Evolutionary conservation across 2,888 invertebrate genomes (phyloP).

Genomic region (Trachelus iudaicus): DNA sequence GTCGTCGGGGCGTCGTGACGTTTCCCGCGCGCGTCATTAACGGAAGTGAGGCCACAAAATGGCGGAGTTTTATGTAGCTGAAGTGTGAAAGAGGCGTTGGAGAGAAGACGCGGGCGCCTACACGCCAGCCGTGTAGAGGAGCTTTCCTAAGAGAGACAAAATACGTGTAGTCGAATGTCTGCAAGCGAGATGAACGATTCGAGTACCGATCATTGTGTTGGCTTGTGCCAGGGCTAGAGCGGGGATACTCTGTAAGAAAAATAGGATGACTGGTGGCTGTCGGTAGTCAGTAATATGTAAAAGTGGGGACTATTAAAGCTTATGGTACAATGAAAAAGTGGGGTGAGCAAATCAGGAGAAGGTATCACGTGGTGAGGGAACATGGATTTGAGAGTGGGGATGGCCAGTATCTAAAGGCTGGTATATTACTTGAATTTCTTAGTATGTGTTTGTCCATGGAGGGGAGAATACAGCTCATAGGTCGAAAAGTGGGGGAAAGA

Average conservation of each 20-base stretch:
- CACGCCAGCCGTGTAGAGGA: conserved; percentile 23
- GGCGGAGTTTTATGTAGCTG: conserved; percentile 53
- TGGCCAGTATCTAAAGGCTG: background rate
- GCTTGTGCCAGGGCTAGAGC: background rate
- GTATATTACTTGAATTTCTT: background rate
- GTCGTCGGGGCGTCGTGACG: conserved; percentile 57
- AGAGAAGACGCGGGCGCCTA: conserved; percentile 44
- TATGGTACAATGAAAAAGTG: background rate
- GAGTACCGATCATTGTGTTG: conserved; percentile 10
- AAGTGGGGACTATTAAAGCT: background rate
- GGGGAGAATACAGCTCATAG: background rate
- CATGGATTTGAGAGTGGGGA: background rate
- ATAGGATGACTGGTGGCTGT: conserved; percentile 54
- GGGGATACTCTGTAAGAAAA: conserved; percentile 32
- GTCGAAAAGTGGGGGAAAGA: conserved; percentile 17
- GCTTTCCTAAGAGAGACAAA: conserved; percentile 26
- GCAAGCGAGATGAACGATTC: conserved; percentile 24
- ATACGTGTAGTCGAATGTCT: background rate
- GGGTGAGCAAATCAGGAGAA: background rate
- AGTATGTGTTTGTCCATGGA: conserved; percentile 12
- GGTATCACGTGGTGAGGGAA: background rate
- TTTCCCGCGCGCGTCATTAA: conserved; percentile 61
- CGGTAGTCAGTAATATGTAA: background rate
- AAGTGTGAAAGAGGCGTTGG: conserved; percentile 54
- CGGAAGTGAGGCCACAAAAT: conserved; percentile 64